A percentile compares a stretch with the other conserved stretches of the same genome.
Conservation (phyloP, 1,140 invertebrate genomes). For the Zaprionus ornatus region DNA sequence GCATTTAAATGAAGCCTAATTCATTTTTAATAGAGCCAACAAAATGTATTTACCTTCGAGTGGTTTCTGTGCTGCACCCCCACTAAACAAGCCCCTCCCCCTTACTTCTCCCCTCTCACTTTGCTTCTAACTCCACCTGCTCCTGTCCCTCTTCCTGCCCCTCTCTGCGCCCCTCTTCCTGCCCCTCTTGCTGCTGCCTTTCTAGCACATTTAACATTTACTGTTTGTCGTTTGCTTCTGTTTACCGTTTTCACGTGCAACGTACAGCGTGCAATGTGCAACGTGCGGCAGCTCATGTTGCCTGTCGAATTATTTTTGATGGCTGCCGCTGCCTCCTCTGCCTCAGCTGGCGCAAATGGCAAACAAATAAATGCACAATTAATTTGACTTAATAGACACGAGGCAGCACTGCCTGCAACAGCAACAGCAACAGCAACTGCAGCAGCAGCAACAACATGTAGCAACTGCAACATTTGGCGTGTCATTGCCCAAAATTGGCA, state of each 20-base stretch:
- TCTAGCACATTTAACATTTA: slow-evolving; percentile 23
- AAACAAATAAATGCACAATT: slow-evolving; percentile 79
- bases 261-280: not conserved
- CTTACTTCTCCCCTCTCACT: not conserved
- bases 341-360: slow-evolving; percentile 33
- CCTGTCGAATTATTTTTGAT: slow-evolving; percentile 78
- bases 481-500: slow-evolving; percentile 44
- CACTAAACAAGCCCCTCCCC: not conserved
- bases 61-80: slow-evolving; percentile 39
- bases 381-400: slow-evolving; percentile 78
- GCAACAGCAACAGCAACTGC: slow-evolving; percentile 3
- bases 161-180: not conserved
- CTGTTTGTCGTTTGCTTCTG: not conserved
- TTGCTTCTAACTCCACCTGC: too few species aligned
- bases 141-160: not conserved
- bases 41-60: slow-evolving; percentile 71
- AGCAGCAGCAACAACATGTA: slow-evolving; percentile 5
- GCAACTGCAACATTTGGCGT: slow-evolving; percentile 28
- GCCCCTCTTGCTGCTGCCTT: not conserved
- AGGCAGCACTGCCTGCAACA: slow-evolving; percentile 17
- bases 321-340: slow-evolving; percentile 27
- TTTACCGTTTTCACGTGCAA: slow-evolving; percentile 10
- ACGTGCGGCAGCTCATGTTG: slow-evolving; percentile 50
- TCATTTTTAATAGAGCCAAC: slow-evolving; percentile 76
- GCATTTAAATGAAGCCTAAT: slow-evolving; percentile 55